Evolutionary conservation across 2,797 vertebrate genomes (phyloP).

Genomic region (Gadopsis bispinosus): DNA sequence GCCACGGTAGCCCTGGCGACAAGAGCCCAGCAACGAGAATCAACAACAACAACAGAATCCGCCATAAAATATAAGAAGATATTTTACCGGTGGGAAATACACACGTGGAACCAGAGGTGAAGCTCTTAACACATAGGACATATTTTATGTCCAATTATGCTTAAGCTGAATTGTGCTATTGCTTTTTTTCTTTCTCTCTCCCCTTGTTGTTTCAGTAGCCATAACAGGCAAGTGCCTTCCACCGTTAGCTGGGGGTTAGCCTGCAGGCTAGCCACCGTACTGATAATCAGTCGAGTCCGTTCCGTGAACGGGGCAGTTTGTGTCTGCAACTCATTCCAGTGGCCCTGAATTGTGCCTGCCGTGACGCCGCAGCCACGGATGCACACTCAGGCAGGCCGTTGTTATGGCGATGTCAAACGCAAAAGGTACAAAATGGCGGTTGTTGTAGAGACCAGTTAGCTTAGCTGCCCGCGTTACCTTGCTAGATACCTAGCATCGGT

Average conservation of each 20-base stretch:
- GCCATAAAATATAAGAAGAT: constrained; percentile 81
- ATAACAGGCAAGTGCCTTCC: constrained; percentile 72
- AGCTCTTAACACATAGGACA: constrained; percentile 65
- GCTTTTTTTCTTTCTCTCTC: constrained; percentile 54
- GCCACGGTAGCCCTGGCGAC: constrained; percentile 99
- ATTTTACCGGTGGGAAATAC: constrained; percentile 81
- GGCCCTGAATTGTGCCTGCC: constrained; percentile 67
- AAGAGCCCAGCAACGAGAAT: constrained; percentile 98
- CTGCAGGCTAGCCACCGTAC: constrained; percentile 61
- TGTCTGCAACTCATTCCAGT: constrained; percentile 48
- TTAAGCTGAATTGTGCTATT: constrained; percentile 73
- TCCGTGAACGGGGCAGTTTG: constrained; percentile 44
- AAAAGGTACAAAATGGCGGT: constrained; percentile 91
- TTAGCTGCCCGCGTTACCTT: constrained; percentile 59
- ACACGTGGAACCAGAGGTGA: constrained; percentile 85
- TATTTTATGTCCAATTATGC: constrained; percentile 64
- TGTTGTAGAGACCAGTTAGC: constrained; percentile 84
- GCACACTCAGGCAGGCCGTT: constrained; percentile 83
- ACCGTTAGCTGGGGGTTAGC: constrained; percentile 72
- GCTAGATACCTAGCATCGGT: constrained; percentile 53
- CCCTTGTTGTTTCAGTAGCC: constrained; percentile 81
- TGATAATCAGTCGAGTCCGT: constrained; percentile 60
- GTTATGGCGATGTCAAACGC: constrained; percentile 91
- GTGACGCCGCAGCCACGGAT: constrained; percentile 78
- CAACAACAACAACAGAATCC: constrained; percentile 92